Evolutionary conservation across 1,140 invertebrate genomes (phyloP).

Genomic region (Mycetomoellerius zeteki): DNA sequence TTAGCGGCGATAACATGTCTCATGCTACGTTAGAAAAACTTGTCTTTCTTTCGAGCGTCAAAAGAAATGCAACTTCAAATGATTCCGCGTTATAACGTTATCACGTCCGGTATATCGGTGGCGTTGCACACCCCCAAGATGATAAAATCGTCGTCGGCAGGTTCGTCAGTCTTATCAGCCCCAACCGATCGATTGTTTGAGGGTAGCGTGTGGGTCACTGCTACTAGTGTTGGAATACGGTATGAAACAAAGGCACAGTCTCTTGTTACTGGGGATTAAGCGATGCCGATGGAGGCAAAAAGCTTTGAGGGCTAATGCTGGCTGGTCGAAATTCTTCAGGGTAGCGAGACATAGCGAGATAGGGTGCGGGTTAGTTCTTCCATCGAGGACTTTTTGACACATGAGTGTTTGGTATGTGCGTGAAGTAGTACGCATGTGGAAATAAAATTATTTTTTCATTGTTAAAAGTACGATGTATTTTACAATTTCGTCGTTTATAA

Average conservation of each 20-base stretch:
- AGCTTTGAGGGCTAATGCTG: slow-evolving; percentile 53
- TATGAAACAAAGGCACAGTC: slow-evolving; percentile 72
- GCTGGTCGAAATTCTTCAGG: slow-evolving; percentile 17
- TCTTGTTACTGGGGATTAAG: slow-evolving; percentile 75
- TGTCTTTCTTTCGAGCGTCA: slow-evolving; percentile 31
- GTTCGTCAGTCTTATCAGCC: slow-evolving; percentile 61
- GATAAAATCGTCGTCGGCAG: slow-evolving; percentile 72
- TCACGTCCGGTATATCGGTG: slow-evolving; percentile 65
- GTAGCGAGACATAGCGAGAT: slow-evolving; percentile 14
- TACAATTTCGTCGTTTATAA: slow-evolving; percentile 26
- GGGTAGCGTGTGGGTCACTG: slow-evolving; percentile 57
- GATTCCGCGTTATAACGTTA: slow-evolving; percentile 63
- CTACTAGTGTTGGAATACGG: slow-evolving; percentile 37
- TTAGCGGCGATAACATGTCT: slow-evolving; percentile 36
- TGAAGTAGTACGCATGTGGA: background rate
- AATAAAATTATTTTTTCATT: slow-evolving; percentile 20
- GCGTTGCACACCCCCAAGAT: slow-evolving; percentile 50
- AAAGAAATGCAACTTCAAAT: slow-evolving; percentile 65
- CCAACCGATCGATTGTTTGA: slow-evolving; percentile 67
- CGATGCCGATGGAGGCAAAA: slow-evolving; percentile 48
- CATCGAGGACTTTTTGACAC: slow-evolving; percentile 15
- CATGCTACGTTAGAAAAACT: background rate
- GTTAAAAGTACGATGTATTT: background rate
- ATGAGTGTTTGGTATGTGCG: background rate
- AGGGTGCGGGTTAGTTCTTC: slow-evolving; percentile 29